Percentiles rank a stretch among this genome's conserved stretches.
Conservation (phyloP, 2,113 vertebrate species). For the Narcine bancroftii region DNA sequence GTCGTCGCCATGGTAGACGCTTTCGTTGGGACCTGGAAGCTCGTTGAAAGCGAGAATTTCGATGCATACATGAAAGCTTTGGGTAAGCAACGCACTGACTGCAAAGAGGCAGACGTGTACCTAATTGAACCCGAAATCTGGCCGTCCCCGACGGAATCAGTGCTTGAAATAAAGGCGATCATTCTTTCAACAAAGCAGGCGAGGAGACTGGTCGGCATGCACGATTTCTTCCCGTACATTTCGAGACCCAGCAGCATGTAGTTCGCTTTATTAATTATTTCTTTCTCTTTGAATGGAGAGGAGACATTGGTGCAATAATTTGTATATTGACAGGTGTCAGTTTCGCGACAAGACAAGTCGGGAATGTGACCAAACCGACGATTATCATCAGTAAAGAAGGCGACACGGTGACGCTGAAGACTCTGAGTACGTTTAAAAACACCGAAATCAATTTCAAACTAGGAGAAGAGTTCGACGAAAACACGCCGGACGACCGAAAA, state of each 20-base stretch:
- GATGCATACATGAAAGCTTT: constrained; percentile 87
- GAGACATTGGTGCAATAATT: neutral
- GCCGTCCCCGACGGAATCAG: neutral
- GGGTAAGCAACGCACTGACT: constrained; percentile 52
- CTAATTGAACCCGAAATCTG: neutral
- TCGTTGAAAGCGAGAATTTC: constrained; percentile 83
- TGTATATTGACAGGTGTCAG: constrained; percentile 64
- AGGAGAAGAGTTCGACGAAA: constrained; percentile 86
- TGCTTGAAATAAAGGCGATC: neutral
- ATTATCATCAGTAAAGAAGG: constrained; percentile 80
- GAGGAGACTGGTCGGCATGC: neutral
- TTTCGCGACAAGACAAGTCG: constrained; percentile 80
- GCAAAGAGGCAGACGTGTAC: neutral
- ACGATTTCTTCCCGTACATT: neutral
- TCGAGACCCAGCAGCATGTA: neutral
- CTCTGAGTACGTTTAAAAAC: constrained; percentile 84
- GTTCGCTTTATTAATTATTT: neutral
- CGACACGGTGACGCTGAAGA: constrained; percentile 70
- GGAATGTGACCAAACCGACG: constrained; percentile 83
- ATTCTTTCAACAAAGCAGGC: neutral
- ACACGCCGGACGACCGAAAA: constrained; percentile 76
- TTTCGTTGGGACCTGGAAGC: constrained; percentile 87
- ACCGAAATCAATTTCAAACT: constrained; percentile 82
- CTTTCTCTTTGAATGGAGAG: neutral
- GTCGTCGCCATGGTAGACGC: constrained; percentile 72